Base-by-base conservation (phyloP, 1,140 invertebrate genomes). In the Drosophila paulistorum region DNA sequence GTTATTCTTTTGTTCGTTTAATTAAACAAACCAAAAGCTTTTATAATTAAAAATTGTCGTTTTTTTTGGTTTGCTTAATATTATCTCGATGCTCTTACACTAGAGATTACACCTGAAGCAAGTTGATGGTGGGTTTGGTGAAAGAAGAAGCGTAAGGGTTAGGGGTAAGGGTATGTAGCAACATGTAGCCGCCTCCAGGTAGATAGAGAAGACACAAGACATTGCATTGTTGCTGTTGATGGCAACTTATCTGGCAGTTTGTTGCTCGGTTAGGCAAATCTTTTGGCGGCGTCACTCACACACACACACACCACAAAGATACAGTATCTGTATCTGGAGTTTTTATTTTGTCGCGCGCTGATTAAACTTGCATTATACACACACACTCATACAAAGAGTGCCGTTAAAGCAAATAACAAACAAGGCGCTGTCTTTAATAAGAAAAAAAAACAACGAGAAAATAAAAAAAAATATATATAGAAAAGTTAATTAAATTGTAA, bases 401-500 rank as follows among this genome's bases (percentile, higher is more conserved):
- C 83, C 84, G 79, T 86, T 86, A 85, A 86, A 66, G 60, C 75
- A 85, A 85, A 78, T 37, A 80, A 71, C 70, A 77, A 71, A 82
- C 81, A 79, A 79, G 76, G 72, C 70, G 58, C 72, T 61, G 65
- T 71, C 83, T 86, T 86, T 86, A 86, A 83, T 87, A 86, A 74
- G 72, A 87, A 86, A 83, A 72, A 79, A 77, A 79, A 79, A 69
- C 72, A 78, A 58, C 55, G 45, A 65, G 35, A 42, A 55, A 37
- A 6, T n/a, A 26, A 35, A 9, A 3, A 17, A 37, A 63, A 71
- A 80, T 3, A 26, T 26, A 37, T 17, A 14, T 35, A 64, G 67
- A 74, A 80, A 86, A 86, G 84, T 86, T 86, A 86, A 86, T 86
- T 86, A 86, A 86, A 86, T 86, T 86, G 83, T 86, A 83, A 82